Evolutionary conservation across 2,888 invertebrate genomes (phyloP).

Genomic region (Cenopis cana): DNA sequence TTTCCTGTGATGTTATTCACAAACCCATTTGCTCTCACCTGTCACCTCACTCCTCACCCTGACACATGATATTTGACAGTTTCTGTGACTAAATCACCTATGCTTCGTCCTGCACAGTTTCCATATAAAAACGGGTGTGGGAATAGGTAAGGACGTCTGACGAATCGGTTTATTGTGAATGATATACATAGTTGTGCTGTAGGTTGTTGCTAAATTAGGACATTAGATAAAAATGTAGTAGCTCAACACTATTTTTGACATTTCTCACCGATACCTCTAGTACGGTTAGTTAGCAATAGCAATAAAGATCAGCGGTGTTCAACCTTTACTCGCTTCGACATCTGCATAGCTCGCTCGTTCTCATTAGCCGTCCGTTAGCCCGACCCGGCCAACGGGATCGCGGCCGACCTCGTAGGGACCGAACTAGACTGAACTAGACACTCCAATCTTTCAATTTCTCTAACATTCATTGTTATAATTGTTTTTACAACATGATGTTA

Average conservation of each 20-base stretch:
- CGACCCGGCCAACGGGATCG: conserved; percentile 67
- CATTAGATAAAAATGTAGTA: too few species aligned
- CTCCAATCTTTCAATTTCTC: conserved; percentile 12
- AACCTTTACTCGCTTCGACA: conserved; percentile 56
- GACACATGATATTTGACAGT: too few species aligned
- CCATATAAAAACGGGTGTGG: too few species aligned
- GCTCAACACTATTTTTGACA: not conserved
- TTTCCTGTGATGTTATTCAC: too few species aligned
- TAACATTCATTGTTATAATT: not conserved
- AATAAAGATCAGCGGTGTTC: conserved; percentile 22
- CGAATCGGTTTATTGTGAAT: too few species aligned
- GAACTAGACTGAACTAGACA: conserved; percentile 36
- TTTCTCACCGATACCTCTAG: not conserved
- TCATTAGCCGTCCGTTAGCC: conserved; percentile 81
- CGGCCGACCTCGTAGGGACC: conserved; percentile 52
- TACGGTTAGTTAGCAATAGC: conserved; percentile 7
- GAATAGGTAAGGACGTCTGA: too few species aligned
- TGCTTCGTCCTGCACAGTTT: too few species aligned
- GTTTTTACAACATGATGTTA: not conserved
- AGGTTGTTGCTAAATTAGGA: too few species aligned
- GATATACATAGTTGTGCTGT: too few species aligned
- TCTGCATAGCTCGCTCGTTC: conserved; percentile 81
- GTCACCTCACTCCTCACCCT: too few species aligned
- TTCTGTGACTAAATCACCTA: too few species aligned
- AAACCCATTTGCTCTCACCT: too few species aligned